Percentiles rank a stretch among this genome's conserved stretches.
Conservation (phyloP, 2,888 invertebrate genomes). For the Sussaba pulchella region DNA sequence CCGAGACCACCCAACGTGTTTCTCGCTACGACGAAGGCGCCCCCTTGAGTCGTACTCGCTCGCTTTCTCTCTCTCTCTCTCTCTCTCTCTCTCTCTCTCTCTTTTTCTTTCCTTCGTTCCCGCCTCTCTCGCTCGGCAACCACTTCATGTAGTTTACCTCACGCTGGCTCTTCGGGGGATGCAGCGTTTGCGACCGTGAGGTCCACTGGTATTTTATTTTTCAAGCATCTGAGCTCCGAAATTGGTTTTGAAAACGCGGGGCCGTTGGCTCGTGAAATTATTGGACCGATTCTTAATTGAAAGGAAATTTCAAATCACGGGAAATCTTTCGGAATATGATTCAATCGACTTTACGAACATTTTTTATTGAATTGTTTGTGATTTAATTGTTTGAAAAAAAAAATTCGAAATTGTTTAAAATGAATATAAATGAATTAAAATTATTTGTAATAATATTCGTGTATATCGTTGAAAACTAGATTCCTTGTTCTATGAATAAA, state of each 20-base stretch:
- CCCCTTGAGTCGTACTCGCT: slow-evolving; percentile 71
- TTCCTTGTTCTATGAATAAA: too few relatives aligned
- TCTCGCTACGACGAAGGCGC: slow-evolving; percentile 77
- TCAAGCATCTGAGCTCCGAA: neutral
- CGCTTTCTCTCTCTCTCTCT: slow-evolving; percentile 40
- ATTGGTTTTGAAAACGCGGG: neutral
- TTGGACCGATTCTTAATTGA: too few relatives aligned
- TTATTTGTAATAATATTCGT: too few relatives aligned
- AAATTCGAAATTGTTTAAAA: too few relatives aligned
- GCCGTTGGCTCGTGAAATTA: too few relatives aligned
- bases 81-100: slow-evolving; percentile 1
- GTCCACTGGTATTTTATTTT: neutral
- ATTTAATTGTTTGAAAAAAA: too few relatives aligned
- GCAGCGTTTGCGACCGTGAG: slow-evolving; percentile 47
- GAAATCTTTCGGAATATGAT: too few relatives aligned
- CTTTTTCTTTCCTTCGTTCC: slow-evolving; percentile 8
- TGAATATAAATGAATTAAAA: too few relatives aligned
- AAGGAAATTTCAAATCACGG: too few relatives aligned
- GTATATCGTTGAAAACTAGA: too few relatives aligned
- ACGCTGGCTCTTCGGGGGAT: slow-evolving; percentile 66
- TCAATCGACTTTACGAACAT: too few relatives aligned
- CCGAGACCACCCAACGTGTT: slow-evolving; percentile 82
- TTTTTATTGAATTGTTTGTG: too few relatives aligned
- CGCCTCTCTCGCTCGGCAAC: slow-evolving; percentile 63
- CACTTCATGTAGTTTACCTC: slow-evolving; percentile 79